Base-by-base conservation (phyloP, 2,888 invertebrate genomes). In the Epinotia bilunana region DNA sequence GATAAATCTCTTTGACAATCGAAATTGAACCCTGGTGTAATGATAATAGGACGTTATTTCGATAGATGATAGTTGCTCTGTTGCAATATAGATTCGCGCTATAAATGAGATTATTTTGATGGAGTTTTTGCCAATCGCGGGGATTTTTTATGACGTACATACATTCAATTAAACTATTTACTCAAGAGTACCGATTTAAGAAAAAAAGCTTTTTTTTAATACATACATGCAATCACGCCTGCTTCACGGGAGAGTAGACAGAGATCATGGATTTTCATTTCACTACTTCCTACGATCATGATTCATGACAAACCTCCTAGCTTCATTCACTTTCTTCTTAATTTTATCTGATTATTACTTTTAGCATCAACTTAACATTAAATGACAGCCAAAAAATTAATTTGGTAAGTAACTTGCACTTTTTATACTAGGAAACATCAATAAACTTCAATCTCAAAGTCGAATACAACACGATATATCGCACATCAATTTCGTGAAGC, bases 391-490 rank as follows among this genome's bases (percentile, higher is more conserved):
- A 49, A 49, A 28, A 20, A 53, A 53, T 65, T 53, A 18, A 53
- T 28, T 12, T 65, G 23, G 64, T 49, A 46, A 64, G 16, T 49
- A 28, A 11, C 2, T n/a, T n/a, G n/a, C n/a, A n/a, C n/a, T n/a
- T 61, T 61, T 61, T 39, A 39, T 18, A 43, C 23, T 55, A 72
- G 71, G 65, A 65, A 73, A 53, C 61, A 67, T 73, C 65, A 60
- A 67, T 58, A 65, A 3, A 53, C 61, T 64, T 74, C 64, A 65
- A 62, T 67, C 49, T 58, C 73, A 76, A 76, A 73, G 71, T 23
- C 72, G 58, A 62, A 63, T 74, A 16, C 13, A n/a, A 46, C 73
- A 76, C 76, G 76, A 57, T 33, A 23, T 60, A 28, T 64, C 23
- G 70, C 74, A 28, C 64, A 74, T 65, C n/a, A 49, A 70, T 64